phyloP scores from a whole-genome alignment of 2,797 vertebrate genomes.

The Enteromius trimaculatus region DNA sequence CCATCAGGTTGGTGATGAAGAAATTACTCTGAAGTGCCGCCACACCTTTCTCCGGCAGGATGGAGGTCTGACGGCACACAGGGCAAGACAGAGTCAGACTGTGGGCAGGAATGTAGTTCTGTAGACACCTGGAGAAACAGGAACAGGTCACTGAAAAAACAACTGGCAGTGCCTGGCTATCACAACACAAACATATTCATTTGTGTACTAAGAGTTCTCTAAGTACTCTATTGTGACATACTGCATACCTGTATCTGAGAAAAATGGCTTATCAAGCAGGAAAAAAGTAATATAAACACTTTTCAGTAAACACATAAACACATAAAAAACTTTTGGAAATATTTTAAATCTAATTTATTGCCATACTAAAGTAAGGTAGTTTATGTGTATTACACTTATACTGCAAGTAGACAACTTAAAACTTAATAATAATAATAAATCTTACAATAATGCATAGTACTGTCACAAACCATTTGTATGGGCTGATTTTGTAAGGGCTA shows the following conservation, averaged over 20 bases:
- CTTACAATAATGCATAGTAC: not conserved
- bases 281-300: not conserved
- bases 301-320: no score
- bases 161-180: not conserved
- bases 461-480: not conserved
- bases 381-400: not conserved
- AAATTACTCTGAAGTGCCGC: constrained; percentile 98
- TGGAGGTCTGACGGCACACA: constrained; percentile 97
- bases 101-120: constrained; percentile 97
- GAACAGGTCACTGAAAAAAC: constrained; percentile 8
- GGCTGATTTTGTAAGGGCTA: no score
- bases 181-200: not conserved
- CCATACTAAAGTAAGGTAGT: not conserved
- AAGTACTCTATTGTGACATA: not conserved
- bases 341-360: not conserved
- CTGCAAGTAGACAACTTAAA: not conserved
- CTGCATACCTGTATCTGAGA: not conserved
- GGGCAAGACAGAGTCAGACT: constrained; percentile 97
- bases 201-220: not conserved
- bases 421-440: not conserved
- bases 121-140: constrained; percentile 86
- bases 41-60: constrained; percentile 98
- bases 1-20: constrained; percentile 99
- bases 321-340: not conserved
- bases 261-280: not conserved